Evolutionary conservation across 2,797 vertebrate genomes (phyloP), one percentile per base, ranked within the genome.

Genomic region (Tenualosa thibaudeaui): DNA sequence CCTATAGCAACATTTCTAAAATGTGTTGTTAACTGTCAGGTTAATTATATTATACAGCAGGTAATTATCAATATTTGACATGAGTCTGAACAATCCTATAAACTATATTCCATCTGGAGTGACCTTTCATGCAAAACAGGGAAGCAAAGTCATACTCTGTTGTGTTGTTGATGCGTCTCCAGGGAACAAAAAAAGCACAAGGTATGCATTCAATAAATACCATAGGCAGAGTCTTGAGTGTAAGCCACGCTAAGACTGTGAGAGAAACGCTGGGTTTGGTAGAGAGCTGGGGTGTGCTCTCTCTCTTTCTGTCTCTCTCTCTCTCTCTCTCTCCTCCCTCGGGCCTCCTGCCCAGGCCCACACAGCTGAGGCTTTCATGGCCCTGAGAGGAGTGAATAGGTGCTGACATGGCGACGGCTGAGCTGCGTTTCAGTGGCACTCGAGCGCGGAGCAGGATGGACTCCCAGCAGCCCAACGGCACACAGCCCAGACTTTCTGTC

Each of bases 341-440:
- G 37, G 65, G 31, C 65, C 65, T 31, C 65, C 65, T 26, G 31
- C 15, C 83, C 6, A 40, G 71, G 22, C 81, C n/a, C 75, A 75
- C 53, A 13, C 60, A 85, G 81, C 58, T 22, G 19, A 60, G 65
- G 26, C 78, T 65, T 26, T 68, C 84, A 56, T 50, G 37, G 40
- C 54, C 84, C 56, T 54, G 87, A 87, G 84, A 37, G 49, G 54
- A 85, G 84, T 65, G 83, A 81, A 88, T 56, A 83, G 22, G 84
- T 81, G 85, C 60, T 88, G 87, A 86, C 83, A 88, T 68, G 5
- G 85, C 49, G 24, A 65, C 83, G 84, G 53, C 82, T 31, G 81
- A 60, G 83, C 83, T 82, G 68, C 53, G 81, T 88, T 86, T 87
- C 84, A 85, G 53, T 78, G 50, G n/a, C 82, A 86, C 54, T 26